A percentile compares a stretch with the other conserved stretches of the same genome.
phyloP scores from a whole-genome alignment of 2,113 vertebrate species.

The Neotragus pygmaeus region DNA sequence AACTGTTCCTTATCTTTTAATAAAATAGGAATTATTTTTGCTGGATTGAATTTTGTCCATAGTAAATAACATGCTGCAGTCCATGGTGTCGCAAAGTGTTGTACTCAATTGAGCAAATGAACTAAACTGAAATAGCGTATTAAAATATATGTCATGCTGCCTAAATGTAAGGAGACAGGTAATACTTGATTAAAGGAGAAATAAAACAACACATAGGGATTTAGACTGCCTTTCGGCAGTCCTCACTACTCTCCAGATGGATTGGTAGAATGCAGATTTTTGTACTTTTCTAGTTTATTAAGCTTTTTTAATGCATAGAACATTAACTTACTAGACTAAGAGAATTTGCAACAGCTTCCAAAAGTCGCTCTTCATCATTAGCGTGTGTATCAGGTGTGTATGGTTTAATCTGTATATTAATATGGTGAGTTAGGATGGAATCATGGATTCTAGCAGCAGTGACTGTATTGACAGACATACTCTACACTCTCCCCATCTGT shows the following conservation, averaged over 20 bases:
- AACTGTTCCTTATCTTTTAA: not conserved
- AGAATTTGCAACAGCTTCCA: not conserved
- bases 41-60: not conserved
- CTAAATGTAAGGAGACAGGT: not conserved
- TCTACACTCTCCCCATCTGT: not conserved
- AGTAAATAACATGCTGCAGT: not conserved
- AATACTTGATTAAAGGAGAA: constrained; percentile 4
- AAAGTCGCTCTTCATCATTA: not conserved
- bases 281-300: not conserved
- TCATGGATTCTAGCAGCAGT: not conserved
- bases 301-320: not conserved
- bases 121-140: not conserved
- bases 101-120: not conserved
- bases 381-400: not conserved
- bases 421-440: not conserved
- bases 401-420: not conserved
- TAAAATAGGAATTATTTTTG: not conserved
- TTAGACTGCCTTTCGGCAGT: not conserved
- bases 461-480: not conserved
- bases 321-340: not conserved
- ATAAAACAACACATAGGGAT: not conserved
- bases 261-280: not conserved
- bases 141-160: not conserved
- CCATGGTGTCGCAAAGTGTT: not conserved
- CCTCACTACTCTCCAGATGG: not conserved